A percentile compares a stretch with the other conserved stretches of the same genome.
Evolutionary conservation across 1,140 invertebrate genomes (phyloP).

Genomic region (Brachionus plicatilis): DNA sequence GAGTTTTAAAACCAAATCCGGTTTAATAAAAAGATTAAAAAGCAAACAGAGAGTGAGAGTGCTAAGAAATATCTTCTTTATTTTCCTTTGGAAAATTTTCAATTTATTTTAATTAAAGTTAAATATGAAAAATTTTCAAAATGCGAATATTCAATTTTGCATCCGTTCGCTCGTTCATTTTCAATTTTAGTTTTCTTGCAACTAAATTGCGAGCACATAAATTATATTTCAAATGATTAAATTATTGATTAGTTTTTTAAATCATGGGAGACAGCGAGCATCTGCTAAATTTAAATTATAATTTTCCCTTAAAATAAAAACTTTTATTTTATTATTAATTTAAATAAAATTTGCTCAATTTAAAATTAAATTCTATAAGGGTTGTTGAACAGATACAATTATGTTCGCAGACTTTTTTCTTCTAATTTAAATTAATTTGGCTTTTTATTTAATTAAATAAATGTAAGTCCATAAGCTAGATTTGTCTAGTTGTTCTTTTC

Average conservation of each 20-base stretch:
- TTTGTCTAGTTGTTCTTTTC: background rate
- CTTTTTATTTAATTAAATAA: background rate
- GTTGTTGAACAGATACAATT: background rate
- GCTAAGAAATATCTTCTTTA: background rate
- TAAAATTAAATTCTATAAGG: background rate
- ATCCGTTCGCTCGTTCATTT: slow-evolving; percentile 4
- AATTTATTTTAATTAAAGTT: slow-evolving; percentile 26
- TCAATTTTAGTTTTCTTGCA: background rate
- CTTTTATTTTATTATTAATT: slow-evolving; percentile 2
- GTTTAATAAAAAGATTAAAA: slow-evolving; percentile 19
- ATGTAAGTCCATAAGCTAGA: background rate
- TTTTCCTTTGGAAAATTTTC: background rate
- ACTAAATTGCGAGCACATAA: slow-evolving; percentile 19
- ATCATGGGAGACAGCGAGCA: background rate
- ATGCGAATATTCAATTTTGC: slow-evolving; percentile 17
- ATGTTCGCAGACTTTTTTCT: background rate
- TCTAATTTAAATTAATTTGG: background rate
- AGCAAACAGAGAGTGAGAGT: background rate
- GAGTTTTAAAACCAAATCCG: slow-evolving; percentile 3
- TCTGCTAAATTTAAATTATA: slow-evolving; percentile 21
- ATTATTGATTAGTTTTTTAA: slow-evolving; percentile 36
- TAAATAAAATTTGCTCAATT: background rate
- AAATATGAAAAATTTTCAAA: background rate
- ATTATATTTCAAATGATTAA: slow-evolving; percentile 37
- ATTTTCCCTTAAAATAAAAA: background rate